Evolutionary conservation across 2,888 invertebrate genomes (phyloP), one percentile per base, ranked within the genome.

Genomic region (Podotricha telesiphe): DNA sequence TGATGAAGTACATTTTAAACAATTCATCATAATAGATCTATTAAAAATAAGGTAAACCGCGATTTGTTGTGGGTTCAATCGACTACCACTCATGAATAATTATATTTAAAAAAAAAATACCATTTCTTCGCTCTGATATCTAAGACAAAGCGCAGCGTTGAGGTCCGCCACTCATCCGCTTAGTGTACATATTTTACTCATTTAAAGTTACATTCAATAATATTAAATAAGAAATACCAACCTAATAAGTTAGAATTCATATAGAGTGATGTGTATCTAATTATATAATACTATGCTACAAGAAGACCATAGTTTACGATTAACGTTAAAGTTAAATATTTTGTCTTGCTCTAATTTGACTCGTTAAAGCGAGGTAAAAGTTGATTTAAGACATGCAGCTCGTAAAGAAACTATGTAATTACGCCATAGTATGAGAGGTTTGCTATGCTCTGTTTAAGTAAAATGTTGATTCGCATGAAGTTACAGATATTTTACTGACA

Each of bases 321-420:
- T 20, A 13, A 22, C 20, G 42, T 55, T 17, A 42, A 15, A 8
- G 10, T 19, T 50, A 59, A 17, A 20, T 17, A 22, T 20, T 66
- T 22, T 59, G 40, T 63, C 55, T 50, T 45, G 48, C 56, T 68
- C 56, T 56, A 17, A 50, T 56, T 11, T 20, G 6, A 28, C 19
- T 28, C n/a, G 37, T 48, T 48, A 48, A 63, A 68, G 15, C 20
- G 68, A 68, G 68, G 59, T 42, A 66, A 66, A 66, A 59, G 42
- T 58, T 42, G 42, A 59, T 50, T 50, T 58, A 55, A 67, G n/a
- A 10, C 40, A 37, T 37, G 50, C 10, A 37, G 17, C 10, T 51
- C 5, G 40, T 61, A 59, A 22, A 64, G 69, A 69, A 69, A 69
- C 64, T 63, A 65, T 59, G 51, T 59, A 68, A 72, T 70, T 72